phyloP scores from a whole-genome alignment of 1,140 invertebrate genomes.

The Pygmarrhopalites habei region DNA sequence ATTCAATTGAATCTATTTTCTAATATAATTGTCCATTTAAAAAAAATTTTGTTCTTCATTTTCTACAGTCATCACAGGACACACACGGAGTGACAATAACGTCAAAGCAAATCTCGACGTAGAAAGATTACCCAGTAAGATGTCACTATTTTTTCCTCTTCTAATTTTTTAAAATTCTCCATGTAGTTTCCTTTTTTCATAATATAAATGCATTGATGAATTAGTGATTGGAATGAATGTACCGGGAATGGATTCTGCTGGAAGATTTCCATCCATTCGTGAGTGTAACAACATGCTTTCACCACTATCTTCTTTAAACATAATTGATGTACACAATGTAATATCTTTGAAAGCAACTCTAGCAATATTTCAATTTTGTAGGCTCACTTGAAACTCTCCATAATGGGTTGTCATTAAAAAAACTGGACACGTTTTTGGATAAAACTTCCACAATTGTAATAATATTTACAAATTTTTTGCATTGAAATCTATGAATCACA shows the following conservation, averaged over 20 bases:
- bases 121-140: constrained; percentile 8
- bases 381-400: constrained; percentile 90
- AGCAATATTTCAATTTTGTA: too few relatives aligned
- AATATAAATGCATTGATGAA: too few relatives aligned
- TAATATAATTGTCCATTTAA: too few relatives aligned
- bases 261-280: constrained; percentile 86
- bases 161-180: not conserved
- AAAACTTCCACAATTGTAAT: too few relatives aligned
- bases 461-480: too few relatives aligned
- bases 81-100: constrained; percentile 48
- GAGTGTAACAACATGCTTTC: too few relatives aligned
- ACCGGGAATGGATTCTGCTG: constrained; percentile 68
- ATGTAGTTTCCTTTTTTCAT: not conserved
- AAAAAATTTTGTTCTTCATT: too few relatives aligned
- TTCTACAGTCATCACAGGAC: constrained; percentile 89
- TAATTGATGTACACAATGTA: too few relatives aligned
- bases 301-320: too few relatives aligned
- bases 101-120: constrained; percentile 9
- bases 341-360: too few relatives aligned
- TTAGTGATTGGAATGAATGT: constrained; percentile 8
- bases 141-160: not conserved
- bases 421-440: constrained; percentile 54
- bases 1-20: too few relatives aligned
- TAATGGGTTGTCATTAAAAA: constrained; percentile 83
- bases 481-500: too few relatives aligned